These are phyloP conservation scores for Leucoraja erinaceus DNA, from an alignment of 2,113 vertebrate species.

Conservation along the genomic window DNA sequence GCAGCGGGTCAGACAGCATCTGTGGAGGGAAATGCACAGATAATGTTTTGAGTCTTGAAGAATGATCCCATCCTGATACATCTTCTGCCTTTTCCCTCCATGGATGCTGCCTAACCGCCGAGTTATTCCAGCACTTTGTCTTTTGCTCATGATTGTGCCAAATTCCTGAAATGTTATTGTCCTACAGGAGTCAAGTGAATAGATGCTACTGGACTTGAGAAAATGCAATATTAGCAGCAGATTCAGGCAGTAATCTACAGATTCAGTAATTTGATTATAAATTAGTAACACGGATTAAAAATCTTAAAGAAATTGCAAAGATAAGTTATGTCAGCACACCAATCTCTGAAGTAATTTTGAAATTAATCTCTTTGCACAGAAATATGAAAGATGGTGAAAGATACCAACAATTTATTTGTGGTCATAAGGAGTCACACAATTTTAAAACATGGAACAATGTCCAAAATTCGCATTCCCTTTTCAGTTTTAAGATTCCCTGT, in stretches of 20 bases:
- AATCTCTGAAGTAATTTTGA: not conserved
- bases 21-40: too few relatives aligned
- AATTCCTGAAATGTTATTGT: not conserved
- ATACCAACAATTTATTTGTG: constrained; percentile 10
- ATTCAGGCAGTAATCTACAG: not conserved
- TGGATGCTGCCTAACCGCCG: too few relatives aligned
- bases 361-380: not conserved
- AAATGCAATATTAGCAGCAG: too few relatives aligned
- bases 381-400: not conserved
- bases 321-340: not conserved
- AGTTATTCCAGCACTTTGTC: too few relatives aligned
- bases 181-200: not conserved
- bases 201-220: too few relatives aligned
- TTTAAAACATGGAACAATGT: not conserved
- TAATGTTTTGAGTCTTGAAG: too few relatives aligned
- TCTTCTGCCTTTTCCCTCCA: too few relatives aligned
- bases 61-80: too few relatives aligned
- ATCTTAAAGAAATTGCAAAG: not conserved
- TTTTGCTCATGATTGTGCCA: too few relatives aligned
- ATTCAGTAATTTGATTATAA: not conserved
- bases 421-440: not conserved
- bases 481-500: not conserved
- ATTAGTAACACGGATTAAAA: not conserved
- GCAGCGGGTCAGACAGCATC: too few relatives aligned
- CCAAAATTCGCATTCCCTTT: not conserved